Conservation (phyloP, 2,888 invertebrate genomes). For the Lordiphosa fenestrarum region DNA sequence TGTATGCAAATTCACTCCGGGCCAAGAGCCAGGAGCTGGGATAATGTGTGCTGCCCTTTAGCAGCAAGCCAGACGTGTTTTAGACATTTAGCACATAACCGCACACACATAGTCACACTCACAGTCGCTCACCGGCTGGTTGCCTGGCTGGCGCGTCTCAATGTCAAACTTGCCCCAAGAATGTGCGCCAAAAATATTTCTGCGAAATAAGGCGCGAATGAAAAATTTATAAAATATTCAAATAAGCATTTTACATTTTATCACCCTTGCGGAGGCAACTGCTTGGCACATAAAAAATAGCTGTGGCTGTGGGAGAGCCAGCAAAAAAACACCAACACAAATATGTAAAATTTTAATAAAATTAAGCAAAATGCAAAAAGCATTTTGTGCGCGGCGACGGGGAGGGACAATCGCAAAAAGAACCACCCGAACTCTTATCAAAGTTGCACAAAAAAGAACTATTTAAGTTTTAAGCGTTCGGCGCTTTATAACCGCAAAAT, state of each 20-base stretch:
- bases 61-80: constrained; percentile 45
- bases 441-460: constrained; percentile 50
- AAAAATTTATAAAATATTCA: constrained; percentile 70
- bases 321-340: constrained; percentile 20
- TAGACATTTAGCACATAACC: constrained; percentile 51
- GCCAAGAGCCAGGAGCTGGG: constrained; percentile 39
- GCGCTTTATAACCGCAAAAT: constrained; percentile 72
- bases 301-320: constrained; percentile 18
- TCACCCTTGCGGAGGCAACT: constrained; percentile 31
- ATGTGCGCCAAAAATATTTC: constrained; percentile 64
- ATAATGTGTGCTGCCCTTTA: constrained; percentile 44
- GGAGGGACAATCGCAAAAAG: not conserved
- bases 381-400: not conserved
- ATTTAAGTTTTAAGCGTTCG: constrained; percentile 74
- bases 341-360: constrained; percentile 43
- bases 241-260: constrained; percentile 52
- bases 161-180: constrained; percentile 59
- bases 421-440: constrained; percentile 29
- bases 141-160: constrained; percentile 30
- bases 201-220: constrained; percentile 60
- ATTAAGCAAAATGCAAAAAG: constrained; percentile 30
- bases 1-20: constrained; percentile 60
- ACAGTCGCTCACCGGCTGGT: not conserved
- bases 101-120: constrained; percentile 10
- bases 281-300: constrained; percentile 32